Evolutionary conservation across 2,113 vertebrate genomes (phyloP).

Genomic region (Oryzias javanicus): DNA sequence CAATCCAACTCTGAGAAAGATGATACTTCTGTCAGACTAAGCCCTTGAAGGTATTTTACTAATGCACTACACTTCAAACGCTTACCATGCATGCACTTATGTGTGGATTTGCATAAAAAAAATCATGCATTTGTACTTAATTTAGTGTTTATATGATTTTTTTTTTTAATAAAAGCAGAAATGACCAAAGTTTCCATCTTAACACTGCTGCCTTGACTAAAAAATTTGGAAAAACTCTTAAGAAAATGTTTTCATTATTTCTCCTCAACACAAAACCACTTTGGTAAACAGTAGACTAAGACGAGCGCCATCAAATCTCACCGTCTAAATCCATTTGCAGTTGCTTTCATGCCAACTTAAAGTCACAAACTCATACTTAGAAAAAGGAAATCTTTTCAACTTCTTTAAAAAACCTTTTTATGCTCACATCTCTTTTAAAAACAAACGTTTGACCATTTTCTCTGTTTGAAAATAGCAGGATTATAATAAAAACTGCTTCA

Average conservation of each 20-base stretch:
- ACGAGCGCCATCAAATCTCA: slow-evolving; percentile 18
- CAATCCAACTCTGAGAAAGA: slow-evolving; percentile 50
- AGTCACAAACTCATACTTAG: slow-evolving; percentile 30
- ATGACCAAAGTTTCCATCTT: slow-evolving; percentile 33
- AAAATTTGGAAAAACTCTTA: slow-evolving; percentile 27
- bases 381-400: slow-evolving; percentile 23
- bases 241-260: slow-evolving; percentile 22
- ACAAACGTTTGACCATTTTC: slow-evolving; percentile 20
- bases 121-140: too few relatives aligned
- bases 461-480: neutral
- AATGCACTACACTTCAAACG: slow-evolving; percentile 63
- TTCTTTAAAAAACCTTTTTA: neutral
- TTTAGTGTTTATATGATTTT: neutral
- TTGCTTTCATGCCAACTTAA: slow-evolving; percentile 4
- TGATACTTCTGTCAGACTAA: slow-evolving; percentile 57
- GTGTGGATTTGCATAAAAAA: slow-evolving; percentile 53
- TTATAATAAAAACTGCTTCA: too few relatives aligned
- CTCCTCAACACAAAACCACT: slow-evolving; percentile 34
- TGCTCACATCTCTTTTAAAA: slow-evolving; percentile 29
- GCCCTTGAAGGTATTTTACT: slow-evolving; percentile 61
- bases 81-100: slow-evolving; percentile 52
- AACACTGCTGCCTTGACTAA: slow-evolving; percentile 41
- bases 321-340: slow-evolving; percentile 3
- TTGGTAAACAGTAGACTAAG: slow-evolving; percentile 21
- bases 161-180: neutral